Conservation (phyloP, 2,888 invertebrate species). For the Torymus aiolomorphi region DNA sequence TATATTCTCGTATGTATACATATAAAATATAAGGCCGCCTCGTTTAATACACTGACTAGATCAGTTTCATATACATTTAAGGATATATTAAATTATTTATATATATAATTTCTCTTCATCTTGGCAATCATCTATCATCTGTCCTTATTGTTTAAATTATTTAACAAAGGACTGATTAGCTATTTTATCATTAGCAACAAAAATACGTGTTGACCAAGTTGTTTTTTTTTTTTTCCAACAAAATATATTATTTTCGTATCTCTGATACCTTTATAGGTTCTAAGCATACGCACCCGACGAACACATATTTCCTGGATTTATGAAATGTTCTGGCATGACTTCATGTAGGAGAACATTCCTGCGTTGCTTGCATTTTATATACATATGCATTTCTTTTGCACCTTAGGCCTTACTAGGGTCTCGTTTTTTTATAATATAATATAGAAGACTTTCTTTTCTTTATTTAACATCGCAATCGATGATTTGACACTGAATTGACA, state of each 20-base stretch:
- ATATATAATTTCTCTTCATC: conserved; percentile 55
- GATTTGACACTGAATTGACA: conserved; percentile 62
- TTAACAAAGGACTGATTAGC: conserved; percentile 28
- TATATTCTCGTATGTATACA: conserved; percentile 61
- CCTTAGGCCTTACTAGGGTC: conserved; percentile 51
- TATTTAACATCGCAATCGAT: conserved; percentile 48
- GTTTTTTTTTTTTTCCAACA: conserved; percentile 65
- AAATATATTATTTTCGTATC: conserved; percentile 64
- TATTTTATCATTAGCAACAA: conserved; percentile 62
- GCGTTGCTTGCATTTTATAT: conserved; percentile 13
- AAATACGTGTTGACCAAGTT: conserved; percentile 65
- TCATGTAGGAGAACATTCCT: conserved; percentile 38
- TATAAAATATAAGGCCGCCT: conserved; percentile 76
- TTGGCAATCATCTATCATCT: conserved; percentile 60
- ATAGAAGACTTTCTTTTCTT: conserved; percentile 54
- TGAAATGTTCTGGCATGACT: conserved; percentile 23
- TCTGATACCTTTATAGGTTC: conserved; percentile 44
- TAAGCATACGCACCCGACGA: conserved; percentile 48
- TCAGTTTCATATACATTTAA: conserved; percentile 69
- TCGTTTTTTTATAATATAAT: conserved; percentile 37
- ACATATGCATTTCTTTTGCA: conserved; percentile 36
- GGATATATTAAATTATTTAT: conserved; percentile 50
- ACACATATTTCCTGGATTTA: conserved; percentile 32
- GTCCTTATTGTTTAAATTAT: conserved; percentile 49
- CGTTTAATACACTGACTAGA: conserved; percentile 75